phyloP scores from a whole-genome alignment of 2,113 vertebrate species.

The Melanocharis versteri region DNA sequence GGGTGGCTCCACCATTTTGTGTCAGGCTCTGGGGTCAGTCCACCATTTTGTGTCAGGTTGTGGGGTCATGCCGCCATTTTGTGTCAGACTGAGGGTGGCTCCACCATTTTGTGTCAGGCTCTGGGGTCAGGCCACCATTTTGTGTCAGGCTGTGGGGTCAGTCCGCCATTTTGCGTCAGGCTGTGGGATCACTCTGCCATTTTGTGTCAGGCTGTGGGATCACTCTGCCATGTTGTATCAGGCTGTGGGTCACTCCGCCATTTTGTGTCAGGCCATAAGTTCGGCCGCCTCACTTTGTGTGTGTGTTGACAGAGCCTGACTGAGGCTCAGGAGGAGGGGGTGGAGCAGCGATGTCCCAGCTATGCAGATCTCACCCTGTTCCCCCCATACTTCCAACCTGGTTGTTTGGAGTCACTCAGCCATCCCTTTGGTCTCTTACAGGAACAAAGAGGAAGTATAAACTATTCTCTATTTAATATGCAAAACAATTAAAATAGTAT shows the following conservation, averaged over 20 bases:
- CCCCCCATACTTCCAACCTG: not conserved
- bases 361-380: rapidly evolving
- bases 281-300: rapidly evolving
- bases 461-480: not conserved
- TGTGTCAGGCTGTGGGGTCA: not conserved
- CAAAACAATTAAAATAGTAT: not conserved
- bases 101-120: not conserved
- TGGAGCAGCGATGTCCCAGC: not conserved
- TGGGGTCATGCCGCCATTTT: no score
- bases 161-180: not conserved
- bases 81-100: not conserved
- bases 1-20: rapidly evolving
- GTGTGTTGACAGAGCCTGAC: not conserved
- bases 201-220: not conserved
- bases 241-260: no score
- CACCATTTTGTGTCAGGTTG: not conserved
- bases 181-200: not conserved
- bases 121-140: not conserved
- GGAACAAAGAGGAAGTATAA: not conserved
- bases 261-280: not conserved
- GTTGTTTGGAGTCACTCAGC: not conserved
- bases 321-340: rapidly evolving
- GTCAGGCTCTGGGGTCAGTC: not conserved
- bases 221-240: not conserved
- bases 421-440: not conserved